phyloP scores from a whole-genome alignment of 2,113 vertebrate genomes.

The Bufo gargarizans region DNA sequence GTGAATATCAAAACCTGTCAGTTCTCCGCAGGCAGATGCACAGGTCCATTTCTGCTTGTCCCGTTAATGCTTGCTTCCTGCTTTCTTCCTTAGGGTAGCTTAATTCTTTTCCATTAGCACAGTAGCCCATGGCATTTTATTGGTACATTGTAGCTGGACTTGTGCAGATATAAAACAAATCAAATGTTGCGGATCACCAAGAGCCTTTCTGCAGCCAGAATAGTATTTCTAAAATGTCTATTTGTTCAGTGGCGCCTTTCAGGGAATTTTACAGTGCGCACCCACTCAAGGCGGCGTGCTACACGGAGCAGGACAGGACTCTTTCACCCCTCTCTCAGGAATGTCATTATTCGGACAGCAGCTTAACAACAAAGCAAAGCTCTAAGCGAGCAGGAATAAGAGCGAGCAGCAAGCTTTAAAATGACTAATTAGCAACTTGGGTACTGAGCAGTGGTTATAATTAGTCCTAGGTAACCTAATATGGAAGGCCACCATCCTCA shows the following conservation, averaged over 20 bases:
- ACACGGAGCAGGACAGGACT: constrained; percentile 23
- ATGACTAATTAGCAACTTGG: constrained; percentile 52
- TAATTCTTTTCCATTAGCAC: not conserved
- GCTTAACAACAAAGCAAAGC: not conserved
- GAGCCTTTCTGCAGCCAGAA: not conserved
- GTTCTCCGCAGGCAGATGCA: not conserved
- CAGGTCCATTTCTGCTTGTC: not conserved
- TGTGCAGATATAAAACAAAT: constrained; percentile 24
- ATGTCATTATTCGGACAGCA: constrained; percentile 31
- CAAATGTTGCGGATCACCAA: constrained; percentile 20
- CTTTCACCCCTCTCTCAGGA: not conserved
- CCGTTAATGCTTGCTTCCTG: not conserved
- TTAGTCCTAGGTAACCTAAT: constrained; percentile 55
- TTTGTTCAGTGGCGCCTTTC: constrained; percentile 50
- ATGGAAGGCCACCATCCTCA: constrained; percentile 42
- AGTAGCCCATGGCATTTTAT: not conserved
- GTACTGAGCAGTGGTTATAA: constrained; percentile 43
- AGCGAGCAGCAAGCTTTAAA: constrained; percentile 17
- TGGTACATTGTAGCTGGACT: constrained; percentile 2
- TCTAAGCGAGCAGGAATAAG: not conserved
- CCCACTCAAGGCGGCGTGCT: constrained; percentile 16
- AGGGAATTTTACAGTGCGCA: not conserved
- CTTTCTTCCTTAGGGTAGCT: not conserved
- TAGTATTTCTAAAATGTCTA: constrained; percentile 23
- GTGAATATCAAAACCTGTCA: too few species aligned